Base-by-base conservation (phyloP, 2,888 invertebrate species). In the Agrotis exclamationis region DNA sequence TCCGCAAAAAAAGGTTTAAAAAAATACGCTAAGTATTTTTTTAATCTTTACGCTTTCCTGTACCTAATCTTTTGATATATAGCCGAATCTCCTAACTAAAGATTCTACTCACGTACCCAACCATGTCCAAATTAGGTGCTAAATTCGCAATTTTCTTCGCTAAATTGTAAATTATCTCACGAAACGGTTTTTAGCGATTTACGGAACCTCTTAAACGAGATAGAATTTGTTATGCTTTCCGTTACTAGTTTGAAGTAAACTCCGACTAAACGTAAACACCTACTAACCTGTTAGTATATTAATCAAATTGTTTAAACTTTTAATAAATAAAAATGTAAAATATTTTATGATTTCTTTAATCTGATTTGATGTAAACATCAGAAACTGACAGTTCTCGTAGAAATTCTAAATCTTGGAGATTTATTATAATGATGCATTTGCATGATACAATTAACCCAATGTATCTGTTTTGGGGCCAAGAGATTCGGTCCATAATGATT, bases 141-240 rank as follows among this genome's bases (percentile, higher is more conserved):
- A 79, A 77, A 74, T 68, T 57, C 14, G 20, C n/a, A 57, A 64
- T 74, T 74, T 50, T 62, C 45, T 56, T 45, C 63, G 39, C 39
- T 11, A 67, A 63, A 74, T 69, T 57, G 20, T 53, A 58, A 79
- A 69, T 74, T 69, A 69, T 50, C 54, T 22, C 50, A 67, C 47
- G 51, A 24, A 63, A 79, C 56, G 33, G 54, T 73, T 60, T 74
- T 63, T 56, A 65, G 59, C 47, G 14, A 64, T 66, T 68, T 57
- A 53, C 54, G 13, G 53, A 67, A 65, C 66, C 56, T 80, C 28
- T 16, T 63, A 39, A 53, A 60, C 48, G 53, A 75, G 59, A 57
- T 68, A 57, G 39, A 53, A 80, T 79, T 80, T 63, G 66, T 57
- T 54, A 76, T 76, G 76, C 76, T 79, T 79, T 80, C 78, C 22